phyloP scores from a whole-genome alignment of 1,140 invertebrate species.

The Dendrolimus kikuchii region DNA sequence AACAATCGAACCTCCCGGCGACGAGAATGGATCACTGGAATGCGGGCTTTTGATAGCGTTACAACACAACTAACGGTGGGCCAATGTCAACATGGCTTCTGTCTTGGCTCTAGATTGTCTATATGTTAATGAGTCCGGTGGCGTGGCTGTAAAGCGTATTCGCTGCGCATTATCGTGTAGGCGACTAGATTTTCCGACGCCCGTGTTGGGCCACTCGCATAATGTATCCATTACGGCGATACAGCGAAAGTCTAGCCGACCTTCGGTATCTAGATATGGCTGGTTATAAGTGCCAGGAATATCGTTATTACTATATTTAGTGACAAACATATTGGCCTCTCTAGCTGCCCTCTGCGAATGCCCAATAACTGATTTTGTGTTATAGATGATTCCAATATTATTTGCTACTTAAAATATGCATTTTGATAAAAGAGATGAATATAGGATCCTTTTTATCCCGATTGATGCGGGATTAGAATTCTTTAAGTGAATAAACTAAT shows the following conservation, averaged over 20 bases:
- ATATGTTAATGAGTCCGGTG: constrained; percentile 42
- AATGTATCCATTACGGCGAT: constrained; percentile 26
- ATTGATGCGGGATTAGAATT: too few species aligned
- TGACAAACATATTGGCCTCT: too few species aligned
- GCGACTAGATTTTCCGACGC: constrained; percentile 55
- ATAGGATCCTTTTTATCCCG: too few species aligned
- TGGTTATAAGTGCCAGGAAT: constrained; percentile 40
- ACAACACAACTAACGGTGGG: constrained; percentile 57
- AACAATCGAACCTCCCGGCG: constrained; percentile 47
- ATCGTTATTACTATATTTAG: constrained; percentile 32
- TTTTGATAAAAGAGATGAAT: too few species aligned
- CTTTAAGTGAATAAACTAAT: too few species aligned
- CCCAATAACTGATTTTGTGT: too few species aligned
- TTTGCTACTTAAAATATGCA: too few species aligned
- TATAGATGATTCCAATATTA: too few species aligned
- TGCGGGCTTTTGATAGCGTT: constrained; percentile 57
- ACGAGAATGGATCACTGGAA: constrained; percentile 43
- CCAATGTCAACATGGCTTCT: constrained; percentile 63
- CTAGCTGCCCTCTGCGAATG: too few species aligned
- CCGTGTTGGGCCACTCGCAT: constrained; percentile 42
- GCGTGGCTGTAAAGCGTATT: constrained; percentile 27
- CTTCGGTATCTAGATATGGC: constrained; percentile 63
- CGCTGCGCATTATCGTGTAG: constrained; percentile 37
- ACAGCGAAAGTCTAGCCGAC: constrained; percentile 65
- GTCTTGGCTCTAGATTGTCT: constrained; percentile 50